Percentiles rank a stretch among this genome's conserved stretches.
Conservation (phyloP, 2,797 vertebrate genomes). For the Enteromius treurensis region DNA sequence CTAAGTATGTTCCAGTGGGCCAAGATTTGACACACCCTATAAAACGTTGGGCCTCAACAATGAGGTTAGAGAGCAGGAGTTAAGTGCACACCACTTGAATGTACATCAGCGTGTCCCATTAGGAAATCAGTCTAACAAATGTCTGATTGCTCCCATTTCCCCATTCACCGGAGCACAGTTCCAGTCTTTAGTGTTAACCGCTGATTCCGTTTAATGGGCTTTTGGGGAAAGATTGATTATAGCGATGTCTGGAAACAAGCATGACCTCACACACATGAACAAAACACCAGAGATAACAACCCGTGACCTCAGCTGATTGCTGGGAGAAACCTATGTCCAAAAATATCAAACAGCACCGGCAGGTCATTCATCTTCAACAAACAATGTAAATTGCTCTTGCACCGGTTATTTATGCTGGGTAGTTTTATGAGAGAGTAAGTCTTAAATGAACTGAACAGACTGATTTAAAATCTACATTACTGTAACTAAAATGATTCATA, state of each 20-base stretch:
- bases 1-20: background rate
- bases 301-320: slow-evolving; percentile 37
- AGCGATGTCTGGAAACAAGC: slow-evolving; percentile 55
- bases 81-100: slow-evolving; percentile 21
- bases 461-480: background rate
- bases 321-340: slow-evolving; percentile 18
- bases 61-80: slow-evolving; percentile 25
- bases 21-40: slow-evolving; percentile 21
- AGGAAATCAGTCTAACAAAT: slow-evolving; percentile 45
- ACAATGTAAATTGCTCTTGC: slow-evolving; percentile 2
- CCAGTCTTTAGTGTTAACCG: slow-evolving; percentile 53
- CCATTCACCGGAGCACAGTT: slow-evolving; percentile 52
- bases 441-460: slow-evolving; percentile 1
- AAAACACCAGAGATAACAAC: slow-evolving; percentile 44
- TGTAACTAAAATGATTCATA: background rate
- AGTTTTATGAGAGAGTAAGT: slow-evolving; percentile 28
- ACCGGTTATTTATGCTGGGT: background rate
- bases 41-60: background rate
- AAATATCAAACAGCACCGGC: slow-evolving; percentile 29
- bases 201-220: slow-evolving; percentile 42
- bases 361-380: slow-evolving; percentile 41
- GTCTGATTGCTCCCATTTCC: slow-evolving; percentile 60
- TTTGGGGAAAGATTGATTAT: slow-evolving; percentile 60
- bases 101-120: slow-evolving; percentile 40
- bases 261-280: slow-evolving; percentile 38